These are phyloP conservation scores for Sinonovacula constricta DNA, from an alignment of 1,140 invertebrate genomes.

Conservation along the genomic window DNA sequence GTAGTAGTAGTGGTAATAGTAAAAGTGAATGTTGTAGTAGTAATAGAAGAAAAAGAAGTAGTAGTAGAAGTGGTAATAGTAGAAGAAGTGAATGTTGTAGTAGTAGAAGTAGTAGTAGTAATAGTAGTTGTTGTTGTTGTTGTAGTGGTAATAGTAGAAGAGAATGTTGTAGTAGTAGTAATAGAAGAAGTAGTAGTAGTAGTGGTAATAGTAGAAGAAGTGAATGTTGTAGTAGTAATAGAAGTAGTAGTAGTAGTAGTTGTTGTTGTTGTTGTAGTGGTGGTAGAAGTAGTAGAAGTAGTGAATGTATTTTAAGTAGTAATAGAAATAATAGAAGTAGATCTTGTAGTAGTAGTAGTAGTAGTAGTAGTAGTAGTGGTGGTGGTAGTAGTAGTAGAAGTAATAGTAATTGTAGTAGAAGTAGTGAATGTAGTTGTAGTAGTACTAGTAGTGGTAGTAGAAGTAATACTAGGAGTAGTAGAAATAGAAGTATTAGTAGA, in stretches of 20 bases:
- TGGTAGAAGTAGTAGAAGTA: conserved; percentile 26
- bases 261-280: too few species aligned
- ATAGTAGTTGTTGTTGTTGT: too few species aligned
- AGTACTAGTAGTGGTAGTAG: too few species aligned
- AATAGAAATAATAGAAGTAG: conserved; percentile 36
- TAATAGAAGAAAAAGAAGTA: conserved; percentile 38
- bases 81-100: conserved; percentile 35
- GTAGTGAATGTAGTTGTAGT: too few species aligned
- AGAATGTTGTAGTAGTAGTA: conserved; percentile 34
- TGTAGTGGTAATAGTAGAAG: too few species aligned
- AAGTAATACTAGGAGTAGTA: too few species aligned
- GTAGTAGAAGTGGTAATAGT: conserved; percentile 36
- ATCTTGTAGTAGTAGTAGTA: conserved; percentile 15
- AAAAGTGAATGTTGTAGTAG: conserved; percentile 37
- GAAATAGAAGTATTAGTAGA: too few species aligned
- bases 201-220: conserved; percentile 42
- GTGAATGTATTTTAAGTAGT: conserved; percentile 30
- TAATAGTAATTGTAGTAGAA: too few species aligned
- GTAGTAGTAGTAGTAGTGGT: conserved; percentile 8
- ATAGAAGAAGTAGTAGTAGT: conserved; percentile 39
- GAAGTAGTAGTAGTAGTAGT: conserved; percentile 23
- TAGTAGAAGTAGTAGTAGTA: conserved; percentile 36
- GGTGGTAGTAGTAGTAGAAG: too few species aligned
- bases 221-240: conserved; percentile 37
- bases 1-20: conserved; percentile 30